Base-by-base conservation (phyloP, 2,888 invertebrate species). In the Cancer borealis region DNA sequence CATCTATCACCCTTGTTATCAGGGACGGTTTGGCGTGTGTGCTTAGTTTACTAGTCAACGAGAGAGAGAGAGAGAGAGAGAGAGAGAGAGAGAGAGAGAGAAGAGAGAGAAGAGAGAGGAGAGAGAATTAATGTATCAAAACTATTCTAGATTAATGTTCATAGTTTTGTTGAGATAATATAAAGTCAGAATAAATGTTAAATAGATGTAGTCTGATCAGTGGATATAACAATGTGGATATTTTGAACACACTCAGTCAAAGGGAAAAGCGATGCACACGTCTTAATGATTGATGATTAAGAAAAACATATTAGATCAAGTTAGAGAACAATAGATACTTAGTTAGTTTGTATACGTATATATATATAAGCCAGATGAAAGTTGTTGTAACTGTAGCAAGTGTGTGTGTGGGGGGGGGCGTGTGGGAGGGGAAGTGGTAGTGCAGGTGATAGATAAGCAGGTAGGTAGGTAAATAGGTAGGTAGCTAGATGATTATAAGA, bases 1-100 rank as follows among this genome's bases (percentile, higher is more conserved):
- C 39, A 84, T 84, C 84, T 30, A 84, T 84, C 84, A 84, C 30
- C 39, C 14, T 4, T 12, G 84, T 84, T 84, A 84, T 84, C 84
- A 0, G 39, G 3, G 84, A 39, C 14, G 0, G 10, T 12, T 39
- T 17, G 84, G 84, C 84, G 14, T 26, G 84, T 10, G 84, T 39
- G 84, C 84, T 84, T 84, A n/a, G 84, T 84, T 39, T 84, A 30
- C 84, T 12, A 84, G 84, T 39, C 84, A 84, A 17, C 84, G 84
- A 84, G 84, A 84, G 84, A 39, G 84, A 84, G 30, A 39, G 84
- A 84, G 84, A 39, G 84, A 84, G 79, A 79, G 79, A 79, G 79
- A 30, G 79, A 79, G 30, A 30, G 79, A 79, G 79, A 30, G 30
- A 79, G 79, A 10, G 30, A 79, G 30, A 10, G 73, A 73, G n/a